Evolutionary conservation across 2,113 vertebrate genomes (phyloP), one percentile per base, ranked within the genome.

Genomic region (Tenrec ecaudatus): DNA sequence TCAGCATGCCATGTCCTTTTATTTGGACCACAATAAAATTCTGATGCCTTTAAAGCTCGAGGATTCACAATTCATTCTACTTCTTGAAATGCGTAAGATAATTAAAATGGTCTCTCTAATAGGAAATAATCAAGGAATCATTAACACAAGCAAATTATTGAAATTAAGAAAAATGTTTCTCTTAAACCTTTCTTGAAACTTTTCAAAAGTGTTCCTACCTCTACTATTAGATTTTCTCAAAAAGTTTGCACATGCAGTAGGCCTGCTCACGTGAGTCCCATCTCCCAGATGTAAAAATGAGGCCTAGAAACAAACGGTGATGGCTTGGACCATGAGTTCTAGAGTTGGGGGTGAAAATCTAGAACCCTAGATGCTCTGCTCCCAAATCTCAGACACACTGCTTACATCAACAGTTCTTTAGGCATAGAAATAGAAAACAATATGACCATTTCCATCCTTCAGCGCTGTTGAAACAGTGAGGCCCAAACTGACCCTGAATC

Each of bases 31-130:
- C 75, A 23, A 53, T 43, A 83, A 22, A 95, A 90, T 93, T 58
- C 88, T 33, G 57, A 31, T 86, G n/a, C 5, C 40, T 60, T 87
- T 9, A 14, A 43, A 94, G 47, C 7, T 47, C 62, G 82, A 81
- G 81, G 62, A 73, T 27, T 89, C 76, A 78, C 29, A 79, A 31
- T 78, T 40, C 91, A 57, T n/a, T 88, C 7, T 31, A 75, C 33
- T 89, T 78, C 88, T 83, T 86, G n/a, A 95, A 93, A 90, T 88
- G 15, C 88, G 38, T 8, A 94, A 29, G 69, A 78, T 88, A 94
- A 68, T 91, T 88, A 82, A 91, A 91, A 91, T 88, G 82, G 20
- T 82, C 29, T 86, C 33, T 15, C n/a, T 88, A 40, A 91, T 77
- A 77, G 93, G 76, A 93, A 81, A 76, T 29, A 90, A 47, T 33